These are phyloP conservation scores for Condylura cristata DNA, from an alignment of 2,113 vertebrate genomes.

Conservation along the genomic window DNA sequence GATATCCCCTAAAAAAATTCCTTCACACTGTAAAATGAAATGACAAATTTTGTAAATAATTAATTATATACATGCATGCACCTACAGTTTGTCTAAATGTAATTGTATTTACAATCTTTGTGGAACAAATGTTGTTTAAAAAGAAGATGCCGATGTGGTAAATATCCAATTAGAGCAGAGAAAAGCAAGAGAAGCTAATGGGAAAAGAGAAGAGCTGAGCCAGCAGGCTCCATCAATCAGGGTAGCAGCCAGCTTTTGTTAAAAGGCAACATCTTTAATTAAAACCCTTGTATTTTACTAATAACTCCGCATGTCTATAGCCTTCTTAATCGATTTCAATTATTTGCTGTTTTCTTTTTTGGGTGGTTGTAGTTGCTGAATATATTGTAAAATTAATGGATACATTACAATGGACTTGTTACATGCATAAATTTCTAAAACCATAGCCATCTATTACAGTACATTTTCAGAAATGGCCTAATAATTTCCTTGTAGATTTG, in stretches of 20 bases:
- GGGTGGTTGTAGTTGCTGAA: slow-evolving; percentile 63
- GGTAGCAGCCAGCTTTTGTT: slow-evolving; percentile 66
- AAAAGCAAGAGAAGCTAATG: slow-evolving; percentile 35
- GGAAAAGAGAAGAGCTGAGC: slow-evolving; percentile 69
- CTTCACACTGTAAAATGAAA: not conserved
- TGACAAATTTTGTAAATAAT: slow-evolving; percentile 20
- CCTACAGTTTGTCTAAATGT: slow-evolving; percentile 13
- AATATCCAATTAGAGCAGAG: slow-evolving; percentile 74
- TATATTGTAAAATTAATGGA: slow-evolving; percentile 74
- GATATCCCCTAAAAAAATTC: slow-evolving; percentile 6
- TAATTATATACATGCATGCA: not conserved
- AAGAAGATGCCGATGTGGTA: slow-evolving; percentile 58
- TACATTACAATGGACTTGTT: slow-evolving; percentile 65
- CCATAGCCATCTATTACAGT: not conserved
- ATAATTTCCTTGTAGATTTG: not conserved
- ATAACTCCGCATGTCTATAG: slow-evolving; percentile 82
- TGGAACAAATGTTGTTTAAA: slow-evolving; percentile 66
- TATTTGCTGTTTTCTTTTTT: slow-evolving; percentile 76
- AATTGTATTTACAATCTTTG: slow-evolving; percentile 64
- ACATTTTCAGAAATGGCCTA: not conserved
- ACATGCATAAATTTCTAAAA: slow-evolving; percentile 39
- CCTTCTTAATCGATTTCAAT: slow-evolving; percentile 84
- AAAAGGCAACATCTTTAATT: slow-evolving; percentile 84
- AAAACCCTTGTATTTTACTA: slow-evolving; percentile 84
- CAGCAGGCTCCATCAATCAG: slow-evolving; percentile 80